Conservation (phyloP, 2,797 vertebrate species). For the Xiphophorus birchmanni region DNA sequence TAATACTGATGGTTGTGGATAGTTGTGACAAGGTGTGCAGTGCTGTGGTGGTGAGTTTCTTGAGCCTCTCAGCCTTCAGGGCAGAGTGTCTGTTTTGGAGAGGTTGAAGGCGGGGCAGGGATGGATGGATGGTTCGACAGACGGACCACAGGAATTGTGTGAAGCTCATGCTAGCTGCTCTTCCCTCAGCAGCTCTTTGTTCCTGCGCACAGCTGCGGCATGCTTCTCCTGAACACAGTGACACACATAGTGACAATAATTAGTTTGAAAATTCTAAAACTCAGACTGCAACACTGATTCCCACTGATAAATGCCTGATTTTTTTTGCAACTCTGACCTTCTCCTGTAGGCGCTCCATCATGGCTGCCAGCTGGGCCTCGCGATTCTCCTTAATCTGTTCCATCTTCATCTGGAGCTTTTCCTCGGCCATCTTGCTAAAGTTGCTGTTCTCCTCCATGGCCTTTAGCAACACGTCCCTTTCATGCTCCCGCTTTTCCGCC, state of each 20-base stretch:
- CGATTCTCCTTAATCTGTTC: constrained; percentile 96
- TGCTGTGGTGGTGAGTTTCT: constrained; percentile 68
- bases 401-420: constrained; percentile 96
- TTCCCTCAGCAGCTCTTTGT: constrained; percentile 96
- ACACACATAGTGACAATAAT: not conserved
- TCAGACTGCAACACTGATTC: not conserved
- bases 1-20: constrained; percentile 69
- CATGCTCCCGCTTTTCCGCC: constrained; percentile 93
- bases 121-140: constrained; percentile 28
- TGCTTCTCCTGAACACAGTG: constrained; percentile 86
- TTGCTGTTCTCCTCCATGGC: constrained; percentile 97
- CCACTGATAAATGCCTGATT: not conserved
- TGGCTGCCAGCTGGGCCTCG: constrained; percentile 89
- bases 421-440: constrained; percentile 97
- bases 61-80: constrained; percentile 55
- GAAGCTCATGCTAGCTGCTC: constrained; percentile 89
- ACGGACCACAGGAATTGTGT: constrained; percentile 50
- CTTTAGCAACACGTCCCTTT: constrained; percentile 94
- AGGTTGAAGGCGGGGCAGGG: constrained; percentile 37
- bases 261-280: not conserved
- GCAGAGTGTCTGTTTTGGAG: constrained; percentile 62
- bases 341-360: constrained; percentile 91
- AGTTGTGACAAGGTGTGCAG: constrained; percentile 60
- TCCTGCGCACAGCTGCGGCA: constrained; percentile 92
- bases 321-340: constrained; percentile 79